A percentile compares a stretch with the other conserved stretches of the same genome.
Evolutionary conservation across 2,797 vertebrate species (phyloP).

Genomic region (Galagoides demidoff): DNA sequence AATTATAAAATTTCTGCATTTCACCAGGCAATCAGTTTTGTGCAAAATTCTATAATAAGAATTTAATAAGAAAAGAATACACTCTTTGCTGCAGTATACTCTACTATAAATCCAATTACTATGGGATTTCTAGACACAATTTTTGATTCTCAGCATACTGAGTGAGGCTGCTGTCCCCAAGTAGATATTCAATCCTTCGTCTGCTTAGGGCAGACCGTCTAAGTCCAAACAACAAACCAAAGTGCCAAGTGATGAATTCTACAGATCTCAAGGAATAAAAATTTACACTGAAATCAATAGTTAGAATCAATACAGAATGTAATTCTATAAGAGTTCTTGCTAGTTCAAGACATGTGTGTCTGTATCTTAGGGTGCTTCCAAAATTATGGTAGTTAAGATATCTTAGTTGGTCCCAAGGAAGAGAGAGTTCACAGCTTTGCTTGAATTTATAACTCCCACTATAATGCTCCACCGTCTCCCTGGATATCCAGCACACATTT

Average conservation of each 20-base stretch:
- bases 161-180: not conserved
- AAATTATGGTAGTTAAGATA: conserved; percentile 31
- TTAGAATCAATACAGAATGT: not conserved
- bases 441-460: conserved; percentile 78
- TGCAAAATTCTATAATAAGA: not conserved
- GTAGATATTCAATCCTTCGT: not conserved
- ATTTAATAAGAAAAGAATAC: not conserved
- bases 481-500: conserved; percentile 74
- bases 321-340: not conserved
- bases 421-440: conserved; percentile 45
- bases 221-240: conserved; percentile 14
- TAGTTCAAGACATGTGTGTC: not conserved
- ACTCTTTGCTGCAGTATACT: not conserved
- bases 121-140: not conserved
- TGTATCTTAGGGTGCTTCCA: not conserved
- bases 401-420: not conserved
- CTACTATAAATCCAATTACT: conserved; percentile 11
- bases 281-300: not conserved
- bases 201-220: not conserved
- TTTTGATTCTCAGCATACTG: not conserved
- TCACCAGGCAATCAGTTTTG: not conserved
- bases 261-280: not conserved
- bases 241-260: not conserved
- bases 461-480: conserved; percentile 66
- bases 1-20: conserved; percentile 1